Conservation (phyloP, 2,888 invertebrate genomes). For the Phytoseiulus persimilis region DNA sequence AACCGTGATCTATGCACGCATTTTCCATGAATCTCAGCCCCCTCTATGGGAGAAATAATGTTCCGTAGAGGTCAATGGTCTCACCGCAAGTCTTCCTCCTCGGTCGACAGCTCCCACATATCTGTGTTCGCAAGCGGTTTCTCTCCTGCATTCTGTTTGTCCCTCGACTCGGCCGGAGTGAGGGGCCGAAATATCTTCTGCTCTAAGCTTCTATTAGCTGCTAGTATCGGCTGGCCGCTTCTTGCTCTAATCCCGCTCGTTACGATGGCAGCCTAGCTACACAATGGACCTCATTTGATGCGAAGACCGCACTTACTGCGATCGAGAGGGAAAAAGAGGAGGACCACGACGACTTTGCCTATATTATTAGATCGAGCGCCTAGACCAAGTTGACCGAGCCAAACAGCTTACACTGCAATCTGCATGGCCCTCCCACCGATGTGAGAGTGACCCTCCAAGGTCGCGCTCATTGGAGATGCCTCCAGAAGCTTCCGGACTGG, state of each 20-base stretch:
- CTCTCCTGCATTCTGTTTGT: too few relatives aligned
- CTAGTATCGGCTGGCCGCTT: background rate
- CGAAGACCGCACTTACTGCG: background rate
- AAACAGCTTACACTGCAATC: background rate
- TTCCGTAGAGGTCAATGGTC: background rate
- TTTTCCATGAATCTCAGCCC: too few relatives aligned
- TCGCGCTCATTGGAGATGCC: background rate
- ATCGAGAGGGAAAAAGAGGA: background rate
- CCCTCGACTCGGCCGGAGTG: background rate
- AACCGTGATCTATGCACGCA: too few relatives aligned
- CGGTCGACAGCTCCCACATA: background rate
- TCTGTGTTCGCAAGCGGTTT: background rate
- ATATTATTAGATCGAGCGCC: background rate
- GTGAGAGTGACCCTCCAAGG: background rate
- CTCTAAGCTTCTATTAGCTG: background rate
- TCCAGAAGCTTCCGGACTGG: too few relatives aligned
- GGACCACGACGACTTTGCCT: background rate
- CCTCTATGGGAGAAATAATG: too few relatives aligned
- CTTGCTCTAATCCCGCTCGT: background rate
- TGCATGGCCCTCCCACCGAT: background rate
- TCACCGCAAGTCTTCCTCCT: background rate
- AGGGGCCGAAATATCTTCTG: background rate
- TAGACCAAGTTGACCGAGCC: background rate
- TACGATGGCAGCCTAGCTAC: background rate
- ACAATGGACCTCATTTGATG: background rate